Evolutionary conservation across 2,888 invertebrate species (phyloP), one percentile per base, ranked within the genome.

Genomic region (Hirtodrosophila duncani): DNA sequence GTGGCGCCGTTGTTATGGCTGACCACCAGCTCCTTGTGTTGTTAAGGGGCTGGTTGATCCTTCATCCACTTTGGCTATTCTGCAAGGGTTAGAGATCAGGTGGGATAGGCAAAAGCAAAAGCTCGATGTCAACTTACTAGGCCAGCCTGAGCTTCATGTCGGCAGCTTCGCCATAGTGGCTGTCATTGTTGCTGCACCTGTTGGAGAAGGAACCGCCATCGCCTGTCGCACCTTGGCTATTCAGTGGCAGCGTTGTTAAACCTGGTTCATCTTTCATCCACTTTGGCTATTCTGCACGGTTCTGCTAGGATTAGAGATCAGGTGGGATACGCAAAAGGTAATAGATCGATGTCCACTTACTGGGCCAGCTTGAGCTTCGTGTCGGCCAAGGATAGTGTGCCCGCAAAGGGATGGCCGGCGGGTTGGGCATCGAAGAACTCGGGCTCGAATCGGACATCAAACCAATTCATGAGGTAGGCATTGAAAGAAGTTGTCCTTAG

Each of bases 21-120:
- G 91, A 93, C 94, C 94, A 95, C 95, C 95, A 95, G 81, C 91
- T 94, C 0, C 97, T 96, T 1, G 98, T 97, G 57, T 93, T 94
- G 41, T 92, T 92, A 85, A 98, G 95, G 0, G 97, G 97, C 83
- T 96, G 96, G 79, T 96, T 97, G 56, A 98, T 89, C 87, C 97
- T 97, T 43, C 97, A 90, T 0, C 97, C 97, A 67, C 96, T 92
- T 86, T 98, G 97, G 23, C 96, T 94, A 80, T 93, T 96, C n/a
- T n/a, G n/a, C n/a, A n/a, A n/a, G n/a, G n/a, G n/a, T n/a, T n/a
- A n/a, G n/a, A n/a, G n/a, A n/a, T n/a, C n/a, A n/a, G n/a, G n/a
- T n/a, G n/a, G n/a, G n/a, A n/a, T n/a, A n/a, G n/a, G n/a, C n/a
- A n/a, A n/a, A n/a, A n/a, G n/a, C n/a, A n/a, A n/a, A n/a, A n/a